These are phyloP conservation scores for Drosophila pseudoobscura DNA, from an alignment of 1,140 invertebrate genomes.

Conservation along the genomic window DNA sequence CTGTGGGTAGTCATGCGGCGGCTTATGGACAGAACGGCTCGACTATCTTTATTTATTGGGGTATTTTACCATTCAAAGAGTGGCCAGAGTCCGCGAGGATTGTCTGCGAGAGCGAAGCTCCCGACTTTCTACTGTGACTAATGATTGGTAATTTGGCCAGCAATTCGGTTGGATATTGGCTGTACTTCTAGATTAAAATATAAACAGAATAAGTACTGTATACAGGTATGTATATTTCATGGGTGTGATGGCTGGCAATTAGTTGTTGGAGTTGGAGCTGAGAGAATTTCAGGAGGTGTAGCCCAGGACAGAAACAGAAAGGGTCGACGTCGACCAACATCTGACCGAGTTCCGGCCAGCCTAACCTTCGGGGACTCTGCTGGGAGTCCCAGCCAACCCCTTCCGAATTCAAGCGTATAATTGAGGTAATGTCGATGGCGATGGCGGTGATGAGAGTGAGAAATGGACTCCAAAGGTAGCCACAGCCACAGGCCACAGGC, in stretches of 20 bases:
- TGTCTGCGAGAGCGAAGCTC: constrained; percentile 11
- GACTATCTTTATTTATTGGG: constrained; percentile 62
- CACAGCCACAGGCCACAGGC: constrained; percentile 19
- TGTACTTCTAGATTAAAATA: too few species aligned
- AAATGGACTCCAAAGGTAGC: constrained; percentile 18
- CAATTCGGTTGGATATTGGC: constrained; percentile 6
- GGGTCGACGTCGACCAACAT: constrained; percentile 60
- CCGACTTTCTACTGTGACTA: constrained; percentile 4
- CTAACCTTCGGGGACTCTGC: not conserved
- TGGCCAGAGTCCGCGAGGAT: constrained; percentile 11
- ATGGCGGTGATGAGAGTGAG: constrained; percentile 11
- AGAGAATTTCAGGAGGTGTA: constrained; percentile 64
- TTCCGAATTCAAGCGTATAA: constrained; percentile 62
- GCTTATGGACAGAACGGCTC: constrained; percentile 10
- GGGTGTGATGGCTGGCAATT: constrained; percentile 29
- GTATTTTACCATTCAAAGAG: constrained; percentile 44
- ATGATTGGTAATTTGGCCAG: constrained; percentile 44
- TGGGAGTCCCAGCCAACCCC: not conserved
- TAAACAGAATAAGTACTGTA: not conserved
- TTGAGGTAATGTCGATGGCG: constrained; percentile 45
- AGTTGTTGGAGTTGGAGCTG: constrained; percentile 8
- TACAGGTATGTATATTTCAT: not conserved
- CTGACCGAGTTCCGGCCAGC: constrained; percentile 67
- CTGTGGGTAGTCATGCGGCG: constrained; percentile 66
- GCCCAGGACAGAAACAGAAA: constrained; percentile 52